Evolutionary conservation across 2,888 invertebrate genomes (phyloP), one percentile per base, ranked within the genome.

Genomic region (Rotaria macrura): DNA sequence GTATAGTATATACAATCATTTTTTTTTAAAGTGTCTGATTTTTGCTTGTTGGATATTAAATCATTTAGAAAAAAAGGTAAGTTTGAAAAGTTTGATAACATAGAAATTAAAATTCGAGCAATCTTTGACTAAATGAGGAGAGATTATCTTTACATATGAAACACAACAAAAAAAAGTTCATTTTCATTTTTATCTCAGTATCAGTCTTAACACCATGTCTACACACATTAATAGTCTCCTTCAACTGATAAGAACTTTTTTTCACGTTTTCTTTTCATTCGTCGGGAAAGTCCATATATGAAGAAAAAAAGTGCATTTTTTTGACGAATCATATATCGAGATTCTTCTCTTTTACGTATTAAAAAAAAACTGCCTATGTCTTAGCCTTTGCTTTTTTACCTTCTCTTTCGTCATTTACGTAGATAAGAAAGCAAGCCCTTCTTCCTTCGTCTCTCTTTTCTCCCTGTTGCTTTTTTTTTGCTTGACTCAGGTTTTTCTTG

Each of bases 401-500:
- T 34, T 29, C 20, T 34, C 20, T 65, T 34, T 65, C 65, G 65
- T 34, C 65, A 65, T 65, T 65, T 65, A 65, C 34, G 34, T 14
- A 65, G 65, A 65, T 65, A 65, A 65, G 65, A 65, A 65, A 65
- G 34, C 65, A 65, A 65, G 29, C 65, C 65, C 65, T 65, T 14
- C 34, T 34, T 17, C 29, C 34, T 65, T 65, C 34, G 65, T 65
- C 65, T 65, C 20, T 65, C 5, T 34, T 65, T 10, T 52, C 47
- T 34, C 34, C 38, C 34, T 65, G 14, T 65, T 65, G 29, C 38
- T 20, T 34, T 57, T 20, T 34, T 65, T 34, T 34, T 65, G 65
- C 65, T 65, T 65, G 65, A 65, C 65, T 65, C 65, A 65, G 65
- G 65, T 65, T 65, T 65, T 65, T 65, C 65, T 65, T 65, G 65